Conservation (phyloP, 1,140 invertebrate species). For the Oedothorax gibbosus region DNA sequence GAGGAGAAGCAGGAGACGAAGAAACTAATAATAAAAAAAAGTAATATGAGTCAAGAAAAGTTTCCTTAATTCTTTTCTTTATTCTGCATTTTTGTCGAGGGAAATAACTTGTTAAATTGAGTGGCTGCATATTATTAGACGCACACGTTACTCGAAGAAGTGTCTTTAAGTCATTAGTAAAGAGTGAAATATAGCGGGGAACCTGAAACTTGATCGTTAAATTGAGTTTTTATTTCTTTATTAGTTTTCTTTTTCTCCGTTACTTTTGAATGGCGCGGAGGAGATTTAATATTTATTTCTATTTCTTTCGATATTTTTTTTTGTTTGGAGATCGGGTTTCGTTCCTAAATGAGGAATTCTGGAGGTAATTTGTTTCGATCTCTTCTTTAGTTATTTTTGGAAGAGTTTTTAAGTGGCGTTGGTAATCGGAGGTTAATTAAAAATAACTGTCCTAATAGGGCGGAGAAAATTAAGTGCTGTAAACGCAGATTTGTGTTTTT, state of each 20-base stretch:
- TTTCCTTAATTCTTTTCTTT: slow-evolving; percentile 57
- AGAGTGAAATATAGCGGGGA: slow-evolving; percentile 55
- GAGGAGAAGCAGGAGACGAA: slow-evolving; percentile 10
- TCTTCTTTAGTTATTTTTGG: neutral
- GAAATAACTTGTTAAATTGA: slow-evolving; percentile 60
- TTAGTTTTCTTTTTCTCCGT: slow-evolving; percentile 7
- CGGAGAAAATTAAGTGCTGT: too few species aligned
- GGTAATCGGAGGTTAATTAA: neutral
- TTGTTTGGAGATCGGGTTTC: slow-evolving; percentile 3
- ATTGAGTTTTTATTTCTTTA: slow-evolving; percentile 32
- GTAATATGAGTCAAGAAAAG: slow-evolving; percentile 42
- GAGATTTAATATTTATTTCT: slow-evolving; percentile 32
- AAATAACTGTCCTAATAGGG: too few species aligned
- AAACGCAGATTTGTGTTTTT: too few species aligned
- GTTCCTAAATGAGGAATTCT: slow-evolving; percentile 29
- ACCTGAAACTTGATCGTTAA: slow-evolving; percentile 51
- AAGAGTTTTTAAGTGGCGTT: neutral
- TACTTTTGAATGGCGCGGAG: neutral
- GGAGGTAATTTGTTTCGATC: slow-evolving; percentile 20
- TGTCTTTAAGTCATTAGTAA: slow-evolving; percentile 58
- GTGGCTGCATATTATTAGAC: slow-evolving; percentile 54
- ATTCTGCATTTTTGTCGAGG: slow-evolving; percentile 46
- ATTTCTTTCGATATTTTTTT: slow-evolving; percentile 11
- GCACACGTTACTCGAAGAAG: slow-evolving; percentile 42
- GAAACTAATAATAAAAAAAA: slow-evolving; percentile 21